A percentile compares a stretch with the other conserved stretches of the same genome.
Evolutionary conservation across 2,797 vertebrate species (phyloP).

Genomic region (Enteromius afrohamiltoni): DNA sequence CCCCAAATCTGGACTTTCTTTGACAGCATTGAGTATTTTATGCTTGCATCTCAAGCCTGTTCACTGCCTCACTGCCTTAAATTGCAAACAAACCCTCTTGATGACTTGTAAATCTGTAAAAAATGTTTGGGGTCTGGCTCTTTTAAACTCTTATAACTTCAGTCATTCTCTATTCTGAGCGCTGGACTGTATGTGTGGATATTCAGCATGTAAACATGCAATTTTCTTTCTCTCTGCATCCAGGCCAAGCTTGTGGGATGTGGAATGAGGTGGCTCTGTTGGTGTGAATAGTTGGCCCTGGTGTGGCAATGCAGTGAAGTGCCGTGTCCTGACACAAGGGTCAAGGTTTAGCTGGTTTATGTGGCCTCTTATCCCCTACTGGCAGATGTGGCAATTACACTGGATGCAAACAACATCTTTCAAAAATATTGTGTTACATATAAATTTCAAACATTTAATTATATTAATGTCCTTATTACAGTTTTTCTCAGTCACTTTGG

Average conservation of each 20-base stretch:
- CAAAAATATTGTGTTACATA: neutral
- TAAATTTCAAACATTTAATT: neutral
- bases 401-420: neutral
- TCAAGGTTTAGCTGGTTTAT: constrained; percentile 1
- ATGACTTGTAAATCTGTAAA: neutral
- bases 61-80: neutral
- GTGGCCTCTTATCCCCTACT: neutral
- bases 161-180: constrained; percentile 4
- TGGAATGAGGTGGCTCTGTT: constrained; percentile 25
- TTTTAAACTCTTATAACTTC: neutral
- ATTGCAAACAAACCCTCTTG: neutral
- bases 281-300: constrained; percentile 18
- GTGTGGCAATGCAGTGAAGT: neutral
- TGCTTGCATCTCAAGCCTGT: neutral
- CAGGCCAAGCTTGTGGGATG: constrained; percentile 13
- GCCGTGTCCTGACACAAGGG: neutral
- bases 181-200: neutral
- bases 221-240: constrained; percentile 23
- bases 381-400: neutral
- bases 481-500: too few species aligned
- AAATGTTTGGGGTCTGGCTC: neutral
- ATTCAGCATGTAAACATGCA: constrained; percentile 17
- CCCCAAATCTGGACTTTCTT: neutral
- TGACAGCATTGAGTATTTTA: neutral
- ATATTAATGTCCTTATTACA: neutral